A percentile compares a stretch with the other conserved stretches of the same genome.
Conservation (phyloP, 1,140 invertebrate species). For the Yoshiicerus persimilis region DNA sequence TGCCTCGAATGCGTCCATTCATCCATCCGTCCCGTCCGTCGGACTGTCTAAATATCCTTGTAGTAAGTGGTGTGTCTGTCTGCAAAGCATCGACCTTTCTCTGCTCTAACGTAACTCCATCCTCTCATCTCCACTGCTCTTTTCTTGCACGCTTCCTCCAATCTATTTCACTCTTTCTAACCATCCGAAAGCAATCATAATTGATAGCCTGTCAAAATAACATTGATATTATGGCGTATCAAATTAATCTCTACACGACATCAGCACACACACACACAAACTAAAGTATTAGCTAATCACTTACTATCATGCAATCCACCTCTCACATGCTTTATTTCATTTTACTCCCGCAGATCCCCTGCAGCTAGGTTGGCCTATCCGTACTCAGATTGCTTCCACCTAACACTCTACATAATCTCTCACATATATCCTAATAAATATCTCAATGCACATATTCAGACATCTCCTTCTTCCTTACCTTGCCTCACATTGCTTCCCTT, state of each 20-base stretch:
- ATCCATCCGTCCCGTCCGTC: background rate
- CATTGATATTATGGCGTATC: conserved; percentile 30
- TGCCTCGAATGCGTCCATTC: background rate
- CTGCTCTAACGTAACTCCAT: background rate
- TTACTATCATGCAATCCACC: conserved; percentile 23
- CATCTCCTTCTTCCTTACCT: background rate
- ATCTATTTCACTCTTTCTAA: conserved; percentile 20
- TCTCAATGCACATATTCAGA: background rate
- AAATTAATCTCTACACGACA: conserved; percentile 32
- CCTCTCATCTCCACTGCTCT: background rate
- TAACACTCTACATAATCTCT: background rate
- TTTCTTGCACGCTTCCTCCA: conserved; percentile 10
- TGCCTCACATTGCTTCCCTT: background rate
- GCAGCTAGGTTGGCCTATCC: background rate
- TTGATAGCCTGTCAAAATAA: conserved; percentile 33
- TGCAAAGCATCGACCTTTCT: background rate
- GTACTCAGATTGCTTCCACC: background rate
- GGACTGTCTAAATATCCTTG: background rate
- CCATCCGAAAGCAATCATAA: conserved; percentile 25
- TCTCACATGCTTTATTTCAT: background rate
- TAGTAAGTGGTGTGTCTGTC: background rate
- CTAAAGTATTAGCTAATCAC: conserved; percentile 24
- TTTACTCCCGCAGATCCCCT: conserved; percentile 17
- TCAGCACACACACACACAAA: conserved; percentile 18
- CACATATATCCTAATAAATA: background rate